These are phyloP conservation scores for Apteryx owenii DNA, from an alignment of 2,113 vertebrate species.

Conservation along the genomic window DNA sequence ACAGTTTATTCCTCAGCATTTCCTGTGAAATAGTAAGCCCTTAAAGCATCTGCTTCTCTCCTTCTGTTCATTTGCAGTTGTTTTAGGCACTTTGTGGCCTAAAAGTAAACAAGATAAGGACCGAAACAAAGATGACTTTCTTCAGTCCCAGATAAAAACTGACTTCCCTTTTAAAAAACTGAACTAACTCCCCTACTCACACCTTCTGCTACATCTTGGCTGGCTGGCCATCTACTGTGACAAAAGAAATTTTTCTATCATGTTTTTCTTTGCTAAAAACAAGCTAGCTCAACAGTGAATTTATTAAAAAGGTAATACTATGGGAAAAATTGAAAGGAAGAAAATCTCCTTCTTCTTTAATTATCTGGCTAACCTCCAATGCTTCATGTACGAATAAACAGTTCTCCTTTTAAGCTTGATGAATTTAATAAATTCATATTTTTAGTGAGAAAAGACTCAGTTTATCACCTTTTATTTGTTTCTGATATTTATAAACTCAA, in stretches of 20 bases:
- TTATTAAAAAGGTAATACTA: not conserved
- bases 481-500: not conserved
- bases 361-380: not conserved
- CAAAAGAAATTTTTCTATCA: not conserved
- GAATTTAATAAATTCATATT: not conserved
- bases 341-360: not conserved
- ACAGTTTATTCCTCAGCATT: not conserved
- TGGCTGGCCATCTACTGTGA: not conserved
- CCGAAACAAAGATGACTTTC: too few relatives aligned
- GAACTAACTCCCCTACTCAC: not conserved
- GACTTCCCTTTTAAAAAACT: not conserved
- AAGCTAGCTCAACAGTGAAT: not conserved
- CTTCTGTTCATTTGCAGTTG: too few relatives aligned
- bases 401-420: not conserved
- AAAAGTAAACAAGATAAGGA: not conserved
- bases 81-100: not conserved
- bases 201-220: not conserved
- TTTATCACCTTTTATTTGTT: not conserved
- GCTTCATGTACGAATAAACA: not conserved
- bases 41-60: too few relatives aligned
- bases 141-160: not conserved
- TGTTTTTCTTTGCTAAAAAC: not conserved
- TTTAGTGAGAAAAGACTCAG: not conserved
- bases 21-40: not conserved
- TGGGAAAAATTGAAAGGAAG: not conserved